Evolutionary conservation across 2,888 invertebrate species (phyloP).

Genomic region (Phragmatobia fuliginosa): DNA sequence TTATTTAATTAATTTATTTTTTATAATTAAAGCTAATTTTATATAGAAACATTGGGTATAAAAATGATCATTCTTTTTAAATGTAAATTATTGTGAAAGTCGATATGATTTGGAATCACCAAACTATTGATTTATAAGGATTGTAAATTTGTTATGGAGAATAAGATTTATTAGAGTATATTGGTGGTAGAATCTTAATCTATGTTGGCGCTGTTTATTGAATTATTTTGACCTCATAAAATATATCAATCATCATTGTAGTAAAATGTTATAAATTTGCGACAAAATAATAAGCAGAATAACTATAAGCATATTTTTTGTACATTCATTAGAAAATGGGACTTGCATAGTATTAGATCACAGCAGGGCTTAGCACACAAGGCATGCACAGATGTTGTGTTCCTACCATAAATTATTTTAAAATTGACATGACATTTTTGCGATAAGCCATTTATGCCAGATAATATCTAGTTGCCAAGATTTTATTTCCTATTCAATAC

Average conservation of each 20-base stretch:
- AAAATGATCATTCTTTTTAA: constrained; percentile 25
- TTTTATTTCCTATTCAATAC: constrained; percentile 41
- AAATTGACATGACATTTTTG: constrained; percentile 28
- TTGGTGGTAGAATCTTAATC: constrained; percentile 10
- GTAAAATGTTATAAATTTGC: background rate
- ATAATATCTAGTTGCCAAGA: constrained; percentile 30
- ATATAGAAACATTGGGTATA: constrained; percentile 43
- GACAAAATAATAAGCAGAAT: no score
- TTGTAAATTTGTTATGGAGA: constrained; percentile 15
- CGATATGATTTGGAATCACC: constrained; percentile 19
- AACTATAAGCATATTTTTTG: background rate
- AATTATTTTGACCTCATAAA: background rate
- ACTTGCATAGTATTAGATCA: background rate
- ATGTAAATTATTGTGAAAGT: background rate
- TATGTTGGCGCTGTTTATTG: background rate
- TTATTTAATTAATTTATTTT: constrained; percentile 14
- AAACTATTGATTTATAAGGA: constrained; percentile 4
- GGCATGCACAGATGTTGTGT: background rate
- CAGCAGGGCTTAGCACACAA: background rate
- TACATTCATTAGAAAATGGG: background rate
- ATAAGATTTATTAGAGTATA: constrained; percentile 27
- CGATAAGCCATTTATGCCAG: constrained; percentile 49
- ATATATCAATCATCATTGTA: background rate
- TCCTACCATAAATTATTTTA: constrained; percentile 8
- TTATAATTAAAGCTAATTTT: constrained; percentile 19